Base-by-base conservation (phyloP, 2,797 vertebrate species). In the Rhynchotus rufescens region DNA sequence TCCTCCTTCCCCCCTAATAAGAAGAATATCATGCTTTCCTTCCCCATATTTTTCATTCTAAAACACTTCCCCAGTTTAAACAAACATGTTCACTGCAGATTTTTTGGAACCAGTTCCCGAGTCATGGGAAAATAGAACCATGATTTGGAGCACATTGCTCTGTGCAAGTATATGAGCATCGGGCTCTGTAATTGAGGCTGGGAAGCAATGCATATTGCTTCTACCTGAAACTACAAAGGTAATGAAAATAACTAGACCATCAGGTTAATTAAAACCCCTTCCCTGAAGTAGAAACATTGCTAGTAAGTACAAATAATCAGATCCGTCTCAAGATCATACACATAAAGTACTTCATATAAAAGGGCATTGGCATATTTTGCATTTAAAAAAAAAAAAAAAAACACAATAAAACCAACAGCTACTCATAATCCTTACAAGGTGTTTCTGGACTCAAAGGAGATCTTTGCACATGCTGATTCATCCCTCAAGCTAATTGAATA, bases 201-300 rank as follows among this genome's bases (percentile, higher is more conserved):
- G 25, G 57, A 85, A 93, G 44, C 16, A 52, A 8, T 21, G 64
- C 85, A 79, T 36, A 87, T 56, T 61, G 13, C 49, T 56, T 87
- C 88, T 84, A 87, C 52, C 79, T 81, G 26, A 36, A 79, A 87
- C 52, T 69, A 40, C 56, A 85, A 76, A 71, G 22, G 42, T 84
- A 94, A 92, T 90, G 92, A 93, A 87, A 90, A 65, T 47, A 88
- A 49, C 45, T 65, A n/a, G 65, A 88, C 79, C 49, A 84, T 54
- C 26, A 68, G 25, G n/a, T 73, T 94, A 81, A 87, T 74, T 93
- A 68, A 90, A 90, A 90, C 32, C 12, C 8, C 14, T 25, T 74
- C 28, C 45, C 10, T 86, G 38, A 81, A 4, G 1, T 51, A 67
- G 17, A 34, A 81, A 79, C 60, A 54, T 32, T 84, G 13, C 69